A percentile compares a stretch with the other conserved stretches of the same genome.
phyloP scores from a whole-genome alignment of 1,140 invertebrate species.

The Ptiloglossa arizonensis region DNA sequence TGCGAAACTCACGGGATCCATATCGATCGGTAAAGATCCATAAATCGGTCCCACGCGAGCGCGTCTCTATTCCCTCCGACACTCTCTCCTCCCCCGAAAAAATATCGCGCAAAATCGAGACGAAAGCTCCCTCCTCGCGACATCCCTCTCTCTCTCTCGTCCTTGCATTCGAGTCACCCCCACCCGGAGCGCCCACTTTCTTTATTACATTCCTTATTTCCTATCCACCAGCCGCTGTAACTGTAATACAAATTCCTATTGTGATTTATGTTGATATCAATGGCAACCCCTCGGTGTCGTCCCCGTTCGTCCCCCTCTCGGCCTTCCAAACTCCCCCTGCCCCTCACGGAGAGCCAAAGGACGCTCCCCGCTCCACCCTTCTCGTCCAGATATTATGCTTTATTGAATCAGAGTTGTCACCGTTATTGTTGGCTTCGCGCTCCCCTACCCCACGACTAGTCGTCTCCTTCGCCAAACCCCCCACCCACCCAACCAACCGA shows the following conservation, averaged over 20 bases:
- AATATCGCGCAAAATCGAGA: constrained; percentile 3
- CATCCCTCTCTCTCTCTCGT: no score
- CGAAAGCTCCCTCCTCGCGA: constrained; percentile 16
- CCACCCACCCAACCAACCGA: constrained; percentile 29
- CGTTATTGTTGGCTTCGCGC: constrained; percentile 71
- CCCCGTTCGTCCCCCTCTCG: constrained; percentile 44
- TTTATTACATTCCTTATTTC: constrained; percentile 83
- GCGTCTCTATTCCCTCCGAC: no score
- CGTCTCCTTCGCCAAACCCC: no score
- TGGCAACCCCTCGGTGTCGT: constrained; percentile 75
- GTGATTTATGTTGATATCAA: constrained; percentile 83
- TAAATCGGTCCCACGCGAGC: no score
- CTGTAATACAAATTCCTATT: constrained; percentile 83
- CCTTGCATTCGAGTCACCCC: constrained; percentile 33
- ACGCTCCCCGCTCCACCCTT: constrained; percentile 36
- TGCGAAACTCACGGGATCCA: no score
- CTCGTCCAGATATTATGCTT: constrained; percentile 73
- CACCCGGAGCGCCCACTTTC: constrained; percentile 77
- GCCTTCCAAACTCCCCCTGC: constrained; percentile 1
- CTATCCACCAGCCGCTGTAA: constrained; percentile 80
- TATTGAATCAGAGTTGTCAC: constrained; percentile 77
- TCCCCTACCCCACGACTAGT: background rate
- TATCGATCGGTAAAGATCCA: no score
- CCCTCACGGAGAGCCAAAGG: constrained; percentile 42
- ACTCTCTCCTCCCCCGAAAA: constrained; percentile 8